Evolutionary conservation across 2,888 invertebrate genomes (phyloP).

Genomic region (Myopa testacea): DNA sequence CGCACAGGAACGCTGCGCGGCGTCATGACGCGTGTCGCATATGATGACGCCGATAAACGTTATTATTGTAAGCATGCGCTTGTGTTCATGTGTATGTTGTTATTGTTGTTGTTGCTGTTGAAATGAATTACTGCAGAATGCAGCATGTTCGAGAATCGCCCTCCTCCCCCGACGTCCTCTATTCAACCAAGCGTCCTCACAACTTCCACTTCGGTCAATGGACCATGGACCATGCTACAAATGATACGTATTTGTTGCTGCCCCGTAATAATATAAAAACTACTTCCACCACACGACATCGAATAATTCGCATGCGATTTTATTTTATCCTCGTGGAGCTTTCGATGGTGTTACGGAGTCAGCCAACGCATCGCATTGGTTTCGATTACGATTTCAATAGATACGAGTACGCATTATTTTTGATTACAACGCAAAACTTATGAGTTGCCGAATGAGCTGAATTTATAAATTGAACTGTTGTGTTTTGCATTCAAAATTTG

Average conservation of each 20-base stretch:
- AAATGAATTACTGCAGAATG: constrained; percentile 14
- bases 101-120: neutral
- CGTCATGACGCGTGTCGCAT: constrained; percentile 21
- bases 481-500: neutral
- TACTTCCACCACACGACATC: constrained; percentile 10
- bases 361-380: neutral
- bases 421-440: constrained; percentile 24
- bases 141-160: neutral
- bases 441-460: constrained; percentile 20
- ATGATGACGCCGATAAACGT: constrained; percentile 17
- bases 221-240: constrained; percentile 5
- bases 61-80: neutral
- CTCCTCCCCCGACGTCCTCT: neutral
- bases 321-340: neutral
- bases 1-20: neutral
- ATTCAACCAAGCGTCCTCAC: neutral
- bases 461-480: neutral
- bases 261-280: neutral
- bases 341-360: neutral
- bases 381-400: constrained; percentile 25
- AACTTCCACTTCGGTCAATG: constrained; percentile 30
- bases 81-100: constrained; percentile 20
- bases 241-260: neutral
- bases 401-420: neutral
- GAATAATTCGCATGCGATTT: constrained; percentile 22